Evolutionary conservation across 2,113 vertebrate species (phyloP), one percentile per base, ranked within the genome.

Genomic region (Bufo bufo): DNA sequence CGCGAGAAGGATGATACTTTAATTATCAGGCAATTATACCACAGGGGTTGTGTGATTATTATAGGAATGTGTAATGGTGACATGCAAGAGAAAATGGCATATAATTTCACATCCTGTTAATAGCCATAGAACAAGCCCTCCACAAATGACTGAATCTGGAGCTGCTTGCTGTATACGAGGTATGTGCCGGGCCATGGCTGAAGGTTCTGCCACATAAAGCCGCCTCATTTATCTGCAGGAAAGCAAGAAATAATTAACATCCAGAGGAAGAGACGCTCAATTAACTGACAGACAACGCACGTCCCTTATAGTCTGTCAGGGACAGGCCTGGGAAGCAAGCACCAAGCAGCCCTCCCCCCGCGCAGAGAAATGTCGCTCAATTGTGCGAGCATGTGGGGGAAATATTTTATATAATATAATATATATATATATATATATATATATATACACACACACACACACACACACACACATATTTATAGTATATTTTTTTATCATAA

Each of bases 11-110:
- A 54, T 65, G 85, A 61, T 63, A 71, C 77, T 81, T 80, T 87
- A 80, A 87, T 87, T 87, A 87, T 58, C 49, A 56, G n/a, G 45
- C 50, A 79, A 78, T 81, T 80, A 80, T 81, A 87, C 77, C 77
- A 58, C 50, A 47, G 56, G 33, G 43, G 58, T 16, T 74, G 65
- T 14, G 6, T 33, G 56, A 82, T 82, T 74, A 82, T 47, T 82
- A 87, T 50, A 61, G 50, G n/a, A 82, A 82, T 74, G 79, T 59
- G 72, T 4, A 33, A 59, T 72, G 59, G 20, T 54, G 63, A 87
- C 74, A 65, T 7, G 17, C 56, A 61, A 77, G 56, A 50, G 50
- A 47, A 56, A 82, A 82, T 45, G 69, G 69, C 69, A 72, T 17
- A 47, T 49, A 3, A 54, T 52, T 66, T 33, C 47, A 84, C 20